phyloP scores from a whole-genome alignment of 2,797 vertebrate species.

The Miichthys miiuy region DNA sequence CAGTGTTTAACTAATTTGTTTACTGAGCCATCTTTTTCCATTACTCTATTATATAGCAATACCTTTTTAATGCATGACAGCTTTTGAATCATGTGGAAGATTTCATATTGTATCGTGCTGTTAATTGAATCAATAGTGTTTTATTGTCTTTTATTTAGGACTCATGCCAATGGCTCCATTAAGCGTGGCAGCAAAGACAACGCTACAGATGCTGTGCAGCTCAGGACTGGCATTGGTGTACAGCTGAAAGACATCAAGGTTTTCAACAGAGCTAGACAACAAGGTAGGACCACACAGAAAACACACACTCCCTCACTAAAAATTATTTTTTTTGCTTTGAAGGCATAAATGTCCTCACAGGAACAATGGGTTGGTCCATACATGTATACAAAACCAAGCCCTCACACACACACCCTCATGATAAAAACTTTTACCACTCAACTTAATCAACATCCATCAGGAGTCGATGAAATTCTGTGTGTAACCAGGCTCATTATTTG shows the following conservation, averaged over 20 bases:
- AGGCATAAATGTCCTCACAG: not conserved
- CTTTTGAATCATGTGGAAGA: constrained; percentile 7
- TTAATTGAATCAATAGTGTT: not conserved
- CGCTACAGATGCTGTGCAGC: constrained; percentile 92
- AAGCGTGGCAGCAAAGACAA: constrained; percentile 97
- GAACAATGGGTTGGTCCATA: not conserved
- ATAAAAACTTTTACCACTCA: not conserved
- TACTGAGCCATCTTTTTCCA: constrained; percentile 9
- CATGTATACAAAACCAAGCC: not conserved
- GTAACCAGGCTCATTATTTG: constrained; percentile 29
- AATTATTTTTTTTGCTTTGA: not conserved
- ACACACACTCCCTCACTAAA: not conserved
- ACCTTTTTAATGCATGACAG: not conserved
- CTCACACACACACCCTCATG: not conserved
- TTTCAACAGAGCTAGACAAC: constrained; percentile 95
- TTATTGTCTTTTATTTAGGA: constrained; percentile 81
- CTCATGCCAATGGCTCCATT: constrained; percentile 97
- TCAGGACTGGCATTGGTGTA: constrained; percentile 95
- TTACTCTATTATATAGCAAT: not conserved
- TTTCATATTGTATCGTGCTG: not conserved
- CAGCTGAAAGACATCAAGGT: constrained; percentile 99
- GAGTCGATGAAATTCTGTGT: constrained; percentile 7
- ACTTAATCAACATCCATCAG: not conserved
- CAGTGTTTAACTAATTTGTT: not conserved
- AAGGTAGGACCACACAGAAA: constrained; percentile 82